Evolutionary conservation across 1,140 invertebrate species (phyloP), one percentile per base, ranked within the genome.

Genomic region (Laupala kohalensis): DNA sequence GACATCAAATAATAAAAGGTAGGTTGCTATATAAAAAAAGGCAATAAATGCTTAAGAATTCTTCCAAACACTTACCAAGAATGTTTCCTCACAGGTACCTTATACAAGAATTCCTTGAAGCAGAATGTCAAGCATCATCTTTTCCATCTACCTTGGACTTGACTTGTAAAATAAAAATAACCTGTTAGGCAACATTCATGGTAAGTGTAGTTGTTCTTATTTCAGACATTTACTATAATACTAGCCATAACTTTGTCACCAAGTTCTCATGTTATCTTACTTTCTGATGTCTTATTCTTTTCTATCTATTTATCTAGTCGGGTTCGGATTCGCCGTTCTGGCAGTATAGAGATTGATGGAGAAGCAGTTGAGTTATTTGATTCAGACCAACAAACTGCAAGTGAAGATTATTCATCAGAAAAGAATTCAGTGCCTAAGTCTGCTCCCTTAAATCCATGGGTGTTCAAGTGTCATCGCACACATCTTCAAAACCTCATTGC

Each of bases 391-490:
- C 71, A 72, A 69, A 6, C 77, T 72, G 62, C 73, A 53, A 66
- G 74, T 71, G 19, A 69, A 67, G 67, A 70, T 64, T 5, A 27
- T 13, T 15, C 27, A 6, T 29, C 63, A 27, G 64, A 19, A 23
- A 71, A 67, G 15, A 67, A 23, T 2, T 53, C 15, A 37, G 24
- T 23, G 6, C 37, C 29, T 64, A 69, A 69, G 28, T 70, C 70
- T 69, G 63, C 72, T 28, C 68, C 75, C 6, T 75, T 82, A 28
- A 87, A 86, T 77, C 85, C 86, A 27, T 87, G 86, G 86, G 83
- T 84, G 64, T 76, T 85, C 24, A 82, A 83, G 73, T 86, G 84
- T 77, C 85, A 86, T 28, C 66, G 71, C 25, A 69, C 67, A 69
- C 67, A 72, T 27, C 53, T 72, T 23, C 71, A 72, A 37, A 28